A percentile compares a stretch with the other conserved stretches of the same genome.
Conservation (phyloP, 1,140 invertebrate species). For the Piezodorus guildinii region DNA sequence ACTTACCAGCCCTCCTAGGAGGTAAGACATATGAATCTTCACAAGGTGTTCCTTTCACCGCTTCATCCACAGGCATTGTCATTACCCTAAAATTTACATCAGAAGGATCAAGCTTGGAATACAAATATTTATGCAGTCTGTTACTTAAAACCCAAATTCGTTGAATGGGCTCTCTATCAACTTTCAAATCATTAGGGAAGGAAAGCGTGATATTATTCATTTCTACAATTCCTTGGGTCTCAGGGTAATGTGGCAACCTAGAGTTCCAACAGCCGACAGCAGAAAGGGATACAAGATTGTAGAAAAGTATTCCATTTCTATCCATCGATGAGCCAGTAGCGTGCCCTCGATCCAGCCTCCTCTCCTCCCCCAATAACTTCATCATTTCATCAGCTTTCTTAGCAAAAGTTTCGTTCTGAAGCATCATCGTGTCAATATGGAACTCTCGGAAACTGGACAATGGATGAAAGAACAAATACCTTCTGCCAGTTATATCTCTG, state of each 20-base stretch:
- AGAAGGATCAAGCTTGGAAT: conserved; percentile 46
- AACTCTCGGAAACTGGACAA: conserved; percentile 68
- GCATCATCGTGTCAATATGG: conserved; percentile 48
- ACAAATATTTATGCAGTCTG: conserved; percentile 57
- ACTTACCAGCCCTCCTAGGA: background rate
- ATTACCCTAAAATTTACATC: conserved; percentile 61
- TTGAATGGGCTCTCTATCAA: conserved; percentile 52
- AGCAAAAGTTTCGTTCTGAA: conserved; percentile 44
- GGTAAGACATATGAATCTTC: conserved; percentile 38
- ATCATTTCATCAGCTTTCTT: conserved; percentile 31
- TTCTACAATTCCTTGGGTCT: conserved; percentile 48
- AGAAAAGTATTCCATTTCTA: conserved; percentile 59
- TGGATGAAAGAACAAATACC: conserved; percentile 60
- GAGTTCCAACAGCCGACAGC: conserved; percentile 70
- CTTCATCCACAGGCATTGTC: conserved; percentile 45
- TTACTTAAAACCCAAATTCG: conserved; percentile 65
- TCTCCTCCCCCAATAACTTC: conserved; percentile 36
- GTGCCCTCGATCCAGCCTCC: conserved; percentile 47
- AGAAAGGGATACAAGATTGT: conserved; percentile 58
- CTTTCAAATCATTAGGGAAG: conserved; percentile 67
- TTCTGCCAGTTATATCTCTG: conserved; percentile 38
- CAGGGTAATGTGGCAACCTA: conserved; percentile 32
- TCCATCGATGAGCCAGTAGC: conserved; percentile 59
- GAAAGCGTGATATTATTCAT: conserved; percentile 45
- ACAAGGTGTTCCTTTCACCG: conserved; percentile 53